Evolutionary conservation across 2,797 vertebrate genomes (phyloP), one percentile per base, ranked within the genome.

Genomic region (Eremophila alpestris): DNA sequence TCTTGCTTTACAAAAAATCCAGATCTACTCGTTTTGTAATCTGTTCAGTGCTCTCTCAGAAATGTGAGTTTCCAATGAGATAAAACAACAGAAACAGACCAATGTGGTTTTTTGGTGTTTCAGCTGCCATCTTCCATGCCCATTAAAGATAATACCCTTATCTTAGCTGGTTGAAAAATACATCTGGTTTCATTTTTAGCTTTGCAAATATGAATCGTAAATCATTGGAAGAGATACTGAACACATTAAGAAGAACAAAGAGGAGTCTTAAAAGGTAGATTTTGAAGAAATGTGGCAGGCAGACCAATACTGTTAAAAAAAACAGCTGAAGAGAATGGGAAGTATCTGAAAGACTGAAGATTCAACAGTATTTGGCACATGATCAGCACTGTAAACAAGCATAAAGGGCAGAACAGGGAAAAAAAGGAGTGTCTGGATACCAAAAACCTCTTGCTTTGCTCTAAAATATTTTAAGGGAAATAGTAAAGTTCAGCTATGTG

Each of bases 381-480:
- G 45, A 73, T 20, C 51, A 91, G 59, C 68, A 83, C 30, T 51
- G 5, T 55, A 85, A 75, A 45, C 9, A 86, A 81, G 19, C 3
- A 10, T 18, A 91, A 88, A 21, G 29, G 54, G 82, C 4, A 54
- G 26, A 78, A 75, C 2, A 55, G 15, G 7, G 30, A 60, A 82
- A 89, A 23, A 36, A 76, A 63, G 27, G 29, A n/a, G 4, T 69
- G 74, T 10, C 21, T 73, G 40, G 16, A 59, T 30, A 90, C 6
- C 17, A 87, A 70, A 76, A 16, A 0, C 0, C 2, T 2, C 7
- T 59, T 64, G 10, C 52, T 91, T 67, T n/a, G 5, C 21, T 69
- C 20, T 55, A 27, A 49, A 65, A 49, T 73, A 60, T 49, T 90
- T 73, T 43, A 82, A 90, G 17, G 16, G 23, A 90, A 93, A 70